phyloP scores from a whole-genome alignment of 1,140 invertebrate genomes.

The Eubasilissa regina region DNA sequence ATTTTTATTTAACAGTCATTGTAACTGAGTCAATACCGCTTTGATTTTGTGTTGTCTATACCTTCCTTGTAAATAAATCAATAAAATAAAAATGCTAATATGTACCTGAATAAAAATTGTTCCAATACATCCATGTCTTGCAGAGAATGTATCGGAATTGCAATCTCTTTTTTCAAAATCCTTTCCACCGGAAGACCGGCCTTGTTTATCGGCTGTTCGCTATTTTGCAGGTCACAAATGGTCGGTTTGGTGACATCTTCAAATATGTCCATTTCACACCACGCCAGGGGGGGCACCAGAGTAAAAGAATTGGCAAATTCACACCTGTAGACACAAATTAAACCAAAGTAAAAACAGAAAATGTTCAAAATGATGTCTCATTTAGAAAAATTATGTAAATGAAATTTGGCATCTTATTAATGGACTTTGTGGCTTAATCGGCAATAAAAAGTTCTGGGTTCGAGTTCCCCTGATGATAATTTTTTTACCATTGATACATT shows the following conservation, averaged over 20 bases:
- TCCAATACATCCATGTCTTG: slow-evolving; percentile 86
- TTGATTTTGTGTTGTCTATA: no score
- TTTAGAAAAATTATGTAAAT: no score
- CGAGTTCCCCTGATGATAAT: no score
- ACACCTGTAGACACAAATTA: slow-evolving; percentile 61
- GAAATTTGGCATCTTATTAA: no score
- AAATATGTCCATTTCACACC: slow-evolving; percentile 65
- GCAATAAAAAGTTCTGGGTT: no score
- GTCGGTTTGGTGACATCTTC: slow-evolving; percentile 48
- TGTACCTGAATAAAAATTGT: slow-evolving; percentile 78
- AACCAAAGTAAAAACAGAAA: no score
- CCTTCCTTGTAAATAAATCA: not conserved
- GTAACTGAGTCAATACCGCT: no score
- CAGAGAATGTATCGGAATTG: slow-evolving; percentile 74
- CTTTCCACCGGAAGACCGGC: slow-evolving; percentile 61
- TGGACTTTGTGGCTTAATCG: no score
- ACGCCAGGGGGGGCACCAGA: slow-evolving; percentile 67
- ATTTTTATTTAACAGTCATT: no score
- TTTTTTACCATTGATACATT: no score
- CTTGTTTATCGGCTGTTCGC: not conserved
- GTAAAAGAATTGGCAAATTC: slow-evolving; percentile 67
- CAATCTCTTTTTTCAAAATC: slow-evolving; percentile 64
- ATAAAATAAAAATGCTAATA: slow-evolving; percentile 36
- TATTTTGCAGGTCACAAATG: slow-evolving; percentile 38
- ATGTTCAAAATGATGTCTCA: no score